Evolutionary conservation across 2,888 invertebrate species (phyloP).

Genomic region (Lamellibrachia columna): DNA sequence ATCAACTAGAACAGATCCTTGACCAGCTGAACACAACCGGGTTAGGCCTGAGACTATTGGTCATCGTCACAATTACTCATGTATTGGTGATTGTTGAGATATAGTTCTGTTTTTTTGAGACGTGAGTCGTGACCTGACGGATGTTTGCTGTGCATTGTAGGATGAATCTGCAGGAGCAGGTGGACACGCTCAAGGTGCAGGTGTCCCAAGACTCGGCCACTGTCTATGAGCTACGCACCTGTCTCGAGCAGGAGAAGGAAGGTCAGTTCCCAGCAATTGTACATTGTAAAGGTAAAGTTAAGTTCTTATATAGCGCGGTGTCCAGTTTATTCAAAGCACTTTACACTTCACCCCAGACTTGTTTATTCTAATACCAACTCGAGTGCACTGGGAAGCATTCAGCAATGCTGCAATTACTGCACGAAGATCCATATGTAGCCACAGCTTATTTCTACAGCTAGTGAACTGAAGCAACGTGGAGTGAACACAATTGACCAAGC

Average conservation of each 20-base stretch:
- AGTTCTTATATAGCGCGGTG: too few species aligned
- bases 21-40: background rate
- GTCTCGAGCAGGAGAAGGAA: constrained; percentile 59
- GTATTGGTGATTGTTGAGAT: background rate
- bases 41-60: background rate
- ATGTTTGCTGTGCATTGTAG: constrained; percentile 43
- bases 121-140: background rate
- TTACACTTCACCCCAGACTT: too few species aligned
- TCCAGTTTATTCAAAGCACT: too few species aligned
- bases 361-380: too few species aligned
- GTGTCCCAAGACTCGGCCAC: constrained; percentile 59
- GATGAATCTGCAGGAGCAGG: constrained; percentile 58
- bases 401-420: too few species aligned
- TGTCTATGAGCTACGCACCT: constrained; percentile 58
- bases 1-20: too few species aligned
- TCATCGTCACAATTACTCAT: background rate
- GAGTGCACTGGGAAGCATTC: too few species aligned
- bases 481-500: too few species aligned
- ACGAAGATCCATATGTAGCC: too few species aligned
- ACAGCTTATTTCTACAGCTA: too few species aligned
- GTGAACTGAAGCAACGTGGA: too few species aligned
- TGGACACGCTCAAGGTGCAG: constrained; percentile 57
- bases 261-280: constrained; percentile 44
- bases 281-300: too few species aligned
- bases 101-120: background rate